Evolutionary conservation across 2,888 invertebrate species (phyloP), one percentile per base, ranked within the genome.

Genomic region (Amiota minor): DNA sequence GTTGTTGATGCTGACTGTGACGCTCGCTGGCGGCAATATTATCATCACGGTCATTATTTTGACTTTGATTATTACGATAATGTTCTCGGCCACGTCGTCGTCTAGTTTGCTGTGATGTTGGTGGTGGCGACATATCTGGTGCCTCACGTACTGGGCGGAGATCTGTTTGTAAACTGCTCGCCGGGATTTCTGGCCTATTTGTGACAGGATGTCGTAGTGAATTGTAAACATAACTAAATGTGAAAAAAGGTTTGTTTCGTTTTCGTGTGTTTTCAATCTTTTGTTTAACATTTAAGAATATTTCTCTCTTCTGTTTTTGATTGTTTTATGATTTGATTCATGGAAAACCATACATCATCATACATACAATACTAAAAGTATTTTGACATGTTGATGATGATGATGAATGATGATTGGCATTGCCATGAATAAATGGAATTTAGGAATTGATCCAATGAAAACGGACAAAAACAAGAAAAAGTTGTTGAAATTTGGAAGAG

Each of bases 191-290:
- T 23, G 79, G 75, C 74, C 78, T 79, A 76, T 65, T 75, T 53
- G 69, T 75, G 35, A 75, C 77, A 50, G 73, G 79, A 76, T 84
- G 81, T 77, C 78, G 82, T 77, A 85, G 77, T 70, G 85, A 85
- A 80, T 85, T 86, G 81, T 84, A 85, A 85, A 85, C 85, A 82
- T 83, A 86, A 82, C 85, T 86, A 75, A 75, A 80, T 75, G 35
- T 35, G 35, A 35, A 8, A 35, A 35, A 35, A 35, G 35, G 35
- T 35, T 35, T 35, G 2, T 35, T 35, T 35, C 35, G 35, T 35
- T 35, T 35, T 35, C n/a, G n/a, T n/a, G n/a, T n/a, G n/a, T n/a
- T n/a, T n/a, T n/a, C n/a, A n/a, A n/a, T 35, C 23, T 35, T 35
- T 6, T 3, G 2, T 35, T 35, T 35, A 35, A 35, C 35, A 35